A percentile compares a stretch with the other conserved stretches of the same genome.
phyloP scores from a whole-genome alignment of 1,140 invertebrate species.

The Homarus americanus region DNA sequence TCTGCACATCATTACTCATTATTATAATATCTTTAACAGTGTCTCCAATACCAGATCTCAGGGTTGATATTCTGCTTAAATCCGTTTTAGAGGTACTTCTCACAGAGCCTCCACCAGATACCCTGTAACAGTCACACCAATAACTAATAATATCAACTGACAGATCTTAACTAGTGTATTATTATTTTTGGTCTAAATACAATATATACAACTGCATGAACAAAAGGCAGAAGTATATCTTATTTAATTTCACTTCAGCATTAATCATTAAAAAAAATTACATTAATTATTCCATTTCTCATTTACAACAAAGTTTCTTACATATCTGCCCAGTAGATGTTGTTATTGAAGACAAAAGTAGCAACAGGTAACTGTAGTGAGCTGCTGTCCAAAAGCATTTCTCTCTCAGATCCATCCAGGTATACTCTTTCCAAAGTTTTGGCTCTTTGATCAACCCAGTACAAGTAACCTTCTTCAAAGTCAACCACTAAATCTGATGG shows the following conservation, averaged over 20 bases:
- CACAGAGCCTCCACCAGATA: constrained; percentile 83
- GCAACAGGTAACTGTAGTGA: constrained; percentile 74
- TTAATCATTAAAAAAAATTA: background rate
- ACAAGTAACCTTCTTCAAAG: constrained; percentile 79
- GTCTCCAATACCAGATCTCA: constrained; percentile 83
- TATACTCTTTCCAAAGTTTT: constrained; percentile 79
- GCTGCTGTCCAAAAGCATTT: background rate
- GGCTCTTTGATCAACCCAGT: constrained; percentile 80
- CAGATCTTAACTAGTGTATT: too few species aligned
- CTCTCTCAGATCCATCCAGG: constrained; percentile 80
- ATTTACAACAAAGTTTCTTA: constrained; percentile 77
- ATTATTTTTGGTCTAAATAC: too few species aligned
- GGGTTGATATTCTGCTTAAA: constrained; percentile 80
- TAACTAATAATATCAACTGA: background rate
- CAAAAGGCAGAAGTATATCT: too few species aligned
- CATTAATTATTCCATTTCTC: background rate
- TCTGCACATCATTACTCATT: constrained; percentile 77
- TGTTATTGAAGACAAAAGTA: constrained; percentile 79
- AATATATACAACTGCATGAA: too few species aligned
- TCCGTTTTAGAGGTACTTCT: constrained; percentile 83
- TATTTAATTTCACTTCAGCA: background rate
- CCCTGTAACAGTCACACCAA: constrained; percentile 78
- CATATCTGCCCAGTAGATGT: constrained; percentile 82
- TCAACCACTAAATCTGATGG: constrained; percentile 83
- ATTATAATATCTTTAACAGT: constrained; percentile 84